Evolutionary conservation across 2,797 vertebrate species (phyloP).

Genomic region (Siniperca undulata): DNA sequence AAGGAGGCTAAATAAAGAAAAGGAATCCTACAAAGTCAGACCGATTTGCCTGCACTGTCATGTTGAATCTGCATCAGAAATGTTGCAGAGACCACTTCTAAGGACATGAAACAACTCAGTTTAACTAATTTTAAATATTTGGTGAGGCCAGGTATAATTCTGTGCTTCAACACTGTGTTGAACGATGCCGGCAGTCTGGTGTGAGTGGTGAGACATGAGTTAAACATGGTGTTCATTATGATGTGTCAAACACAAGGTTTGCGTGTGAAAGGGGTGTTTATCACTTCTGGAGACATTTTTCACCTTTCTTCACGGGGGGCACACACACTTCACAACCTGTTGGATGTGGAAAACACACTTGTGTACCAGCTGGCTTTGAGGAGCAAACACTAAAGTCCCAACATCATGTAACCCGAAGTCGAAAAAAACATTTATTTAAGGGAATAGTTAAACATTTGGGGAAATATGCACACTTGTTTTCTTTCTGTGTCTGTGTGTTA

Average conservation of each 20-base stretch:
- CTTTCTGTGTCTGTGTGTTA: neutral
- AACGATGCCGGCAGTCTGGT: neutral
- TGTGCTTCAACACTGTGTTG: neutral
- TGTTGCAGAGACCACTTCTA: conserved; percentile 3
- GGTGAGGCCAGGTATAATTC: neutral
- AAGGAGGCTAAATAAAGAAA: conserved; percentile 71
- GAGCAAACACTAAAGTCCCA: neutral
- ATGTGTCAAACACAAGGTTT: conserved; percentile 38
- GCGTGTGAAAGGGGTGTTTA: conserved; percentile 42
- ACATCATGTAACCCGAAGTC: neutral
- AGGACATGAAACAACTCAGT: conserved; percentile 27
- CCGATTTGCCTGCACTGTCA: conserved; percentile 49
- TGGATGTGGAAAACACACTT: conserved; percentile 19
- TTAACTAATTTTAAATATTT: neutral
- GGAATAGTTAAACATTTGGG: neutral
- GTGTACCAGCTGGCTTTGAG: conserved; percentile 6
- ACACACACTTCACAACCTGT: conserved; percentile 19
- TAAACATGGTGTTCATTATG: conserved; percentile 29
- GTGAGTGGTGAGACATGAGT: conserved; percentile 11
- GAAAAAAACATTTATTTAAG: conserved; percentile 15
- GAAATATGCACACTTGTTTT: neutral
- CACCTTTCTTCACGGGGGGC: conserved; percentile 11
- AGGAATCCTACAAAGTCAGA: conserved; percentile 46
- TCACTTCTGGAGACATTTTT: conserved; percentile 16
- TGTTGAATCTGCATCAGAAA: conserved; percentile 45